Evolutionary conservation across 1,140 invertebrate species (phyloP).

Genomic region (Magallana angulata): DNA sequence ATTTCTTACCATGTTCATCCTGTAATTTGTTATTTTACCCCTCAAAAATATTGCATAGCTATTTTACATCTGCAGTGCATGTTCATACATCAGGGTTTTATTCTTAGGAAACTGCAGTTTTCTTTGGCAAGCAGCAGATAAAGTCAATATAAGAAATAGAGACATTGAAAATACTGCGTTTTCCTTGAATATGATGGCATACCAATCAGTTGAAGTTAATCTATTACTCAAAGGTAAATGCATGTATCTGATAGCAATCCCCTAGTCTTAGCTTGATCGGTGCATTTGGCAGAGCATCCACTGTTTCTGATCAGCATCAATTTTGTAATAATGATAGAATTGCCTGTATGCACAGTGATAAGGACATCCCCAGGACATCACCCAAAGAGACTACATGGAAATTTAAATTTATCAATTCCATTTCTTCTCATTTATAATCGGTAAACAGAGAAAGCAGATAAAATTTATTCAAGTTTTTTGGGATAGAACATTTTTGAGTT

Average conservation of each 20-base stretch:
- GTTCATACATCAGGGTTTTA: no score
- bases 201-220: not conserved
- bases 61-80: no score
- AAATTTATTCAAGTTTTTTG: not conserved
- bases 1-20: no score
- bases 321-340: conserved; percentile 13
- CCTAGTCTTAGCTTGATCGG: not conserved
- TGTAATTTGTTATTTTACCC: no score
- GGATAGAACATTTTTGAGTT: not conserved
- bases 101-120: no score
- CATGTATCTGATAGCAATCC: not conserved
- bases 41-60: no score
- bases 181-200: no score
- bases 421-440: not conserved
- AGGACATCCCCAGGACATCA: not conserved
- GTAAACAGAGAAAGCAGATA: not conserved
- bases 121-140: no score
- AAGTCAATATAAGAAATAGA: no score
- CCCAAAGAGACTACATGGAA: not conserved
- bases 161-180: no score
- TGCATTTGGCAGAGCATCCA: not conserved
- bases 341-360: not conserved
- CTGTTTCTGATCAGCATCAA: not conserved
- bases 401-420: not conserved
- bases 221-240: not conserved